These are phyloP conservation scores for Aspidiotus rigidus DNA, from an alignment of 2,888 invertebrate genomes.

Conservation along the genomic window DNA sequence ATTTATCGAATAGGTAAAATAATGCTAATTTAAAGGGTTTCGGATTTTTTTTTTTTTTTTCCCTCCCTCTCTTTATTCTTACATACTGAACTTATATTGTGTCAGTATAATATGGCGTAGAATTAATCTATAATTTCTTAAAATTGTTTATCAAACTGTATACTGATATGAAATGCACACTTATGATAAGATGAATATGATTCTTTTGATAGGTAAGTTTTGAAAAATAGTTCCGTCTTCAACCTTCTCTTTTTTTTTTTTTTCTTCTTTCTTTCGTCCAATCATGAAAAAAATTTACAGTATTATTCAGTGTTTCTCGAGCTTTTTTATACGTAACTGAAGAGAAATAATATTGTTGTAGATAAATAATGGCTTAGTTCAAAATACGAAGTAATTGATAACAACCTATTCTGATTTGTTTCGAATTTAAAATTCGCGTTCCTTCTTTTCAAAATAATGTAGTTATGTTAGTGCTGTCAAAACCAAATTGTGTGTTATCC, in stretches of 20 bases:
- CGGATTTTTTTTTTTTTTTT: conserved; percentile 24
- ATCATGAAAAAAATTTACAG: not conserved
- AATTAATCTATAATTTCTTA: not conserved
- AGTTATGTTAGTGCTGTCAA: too few species aligned
- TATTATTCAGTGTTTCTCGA: conserved; percentile 8
- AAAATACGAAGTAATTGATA: too few species aligned
- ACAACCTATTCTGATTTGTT: too few species aligned
- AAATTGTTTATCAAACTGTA: conserved; percentile 16
- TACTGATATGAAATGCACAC: conserved; percentile 31
- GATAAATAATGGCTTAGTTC: too few species aligned
- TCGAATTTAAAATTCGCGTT: too few species aligned
- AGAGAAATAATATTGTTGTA: too few species aligned
- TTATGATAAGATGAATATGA: conserved; percentile 1
- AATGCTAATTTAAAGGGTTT: conserved; percentile 29
- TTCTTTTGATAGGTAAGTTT: not conserved
- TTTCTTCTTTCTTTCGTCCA: not conserved
- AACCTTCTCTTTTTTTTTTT: too few species aligned
- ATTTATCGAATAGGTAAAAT: conserved; percentile 13
- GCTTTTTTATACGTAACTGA: not conserved
- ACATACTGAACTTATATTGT: conserved; percentile 22
- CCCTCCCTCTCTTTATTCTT: not conserved
- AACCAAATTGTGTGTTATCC: too few species aligned
- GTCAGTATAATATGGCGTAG: conserved; percentile 17
- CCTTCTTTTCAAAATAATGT: too few species aligned
- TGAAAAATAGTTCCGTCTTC: not conserved